Evolutionary conservation across 2,113 vertebrate genomes (phyloP).

Genomic region (Hystrix brachyura): DNA sequence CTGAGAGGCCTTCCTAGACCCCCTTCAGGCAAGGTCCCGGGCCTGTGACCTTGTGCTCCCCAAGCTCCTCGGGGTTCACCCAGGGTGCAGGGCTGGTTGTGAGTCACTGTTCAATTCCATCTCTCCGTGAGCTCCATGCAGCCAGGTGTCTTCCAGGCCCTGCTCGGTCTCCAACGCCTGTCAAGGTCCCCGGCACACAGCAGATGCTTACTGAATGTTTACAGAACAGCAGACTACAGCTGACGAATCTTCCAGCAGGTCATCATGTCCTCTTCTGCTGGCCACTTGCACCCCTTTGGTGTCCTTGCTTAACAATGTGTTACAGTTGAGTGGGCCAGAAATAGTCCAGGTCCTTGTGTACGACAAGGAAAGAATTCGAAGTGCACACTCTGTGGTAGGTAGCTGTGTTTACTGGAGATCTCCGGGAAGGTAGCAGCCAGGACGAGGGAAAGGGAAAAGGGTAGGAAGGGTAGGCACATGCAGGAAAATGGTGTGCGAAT

Average conservation of each 20-base stretch:
- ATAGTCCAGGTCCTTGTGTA: no score
- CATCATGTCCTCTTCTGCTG: neutral
- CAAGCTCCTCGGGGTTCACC: no score
- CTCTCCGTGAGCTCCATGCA: neutral
- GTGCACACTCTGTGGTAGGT: no score
- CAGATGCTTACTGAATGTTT: no score
- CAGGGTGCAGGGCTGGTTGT: no score
- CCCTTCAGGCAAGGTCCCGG: neutral
- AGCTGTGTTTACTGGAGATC: no score
- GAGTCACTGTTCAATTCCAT: neutral
- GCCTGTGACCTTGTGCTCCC: neutral
- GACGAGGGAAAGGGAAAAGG: no score
- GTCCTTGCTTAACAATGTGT: neutral
- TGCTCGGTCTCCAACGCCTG: neutral
- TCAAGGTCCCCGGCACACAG: neutral
- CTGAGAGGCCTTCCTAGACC: neutral
- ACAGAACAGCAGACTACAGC: neutral
- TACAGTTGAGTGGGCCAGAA: no score
- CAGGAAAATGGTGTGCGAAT: no score
- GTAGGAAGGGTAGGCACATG: no score
- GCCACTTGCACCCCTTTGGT: neutral
- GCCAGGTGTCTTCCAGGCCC: neutral
- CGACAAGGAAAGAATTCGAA: no score
- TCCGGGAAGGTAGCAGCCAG: no score
- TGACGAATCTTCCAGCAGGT: neutral